Base-by-base conservation (phyloP, 2,888 invertebrate genomes). In the Agonopterix arenella region DNA sequence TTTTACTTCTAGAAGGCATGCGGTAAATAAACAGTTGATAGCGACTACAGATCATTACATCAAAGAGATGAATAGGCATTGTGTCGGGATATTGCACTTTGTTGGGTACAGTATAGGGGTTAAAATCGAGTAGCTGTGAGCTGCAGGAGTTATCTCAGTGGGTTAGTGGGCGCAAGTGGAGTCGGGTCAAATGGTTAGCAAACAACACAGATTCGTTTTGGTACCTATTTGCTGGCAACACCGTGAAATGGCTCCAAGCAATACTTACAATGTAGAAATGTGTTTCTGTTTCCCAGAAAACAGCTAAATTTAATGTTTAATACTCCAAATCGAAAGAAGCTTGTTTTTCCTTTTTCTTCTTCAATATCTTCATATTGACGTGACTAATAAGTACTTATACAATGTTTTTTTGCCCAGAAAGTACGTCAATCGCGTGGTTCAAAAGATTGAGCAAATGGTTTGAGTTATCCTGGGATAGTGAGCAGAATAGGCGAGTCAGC, bases 11-110 rank as follows among this genome's bases (percentile, higher is more conserved):
- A 61, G 67, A 65, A 62, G 62, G 59, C 64, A 56, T 68, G 68
- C 76, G 75, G 80, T 84, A 85, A 85, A 86, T 84, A 85, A 88
- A 88, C 84, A 85, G 81, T 84, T 80, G 84, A 85, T 84, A 84
- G 78, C 72, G 73, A 79, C 83, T 80, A 81, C 80, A 83, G 83
- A 82, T 84, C 78, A 83, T 84, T 83, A 81, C 80, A 83, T 80
- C 78, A 76, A 80, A 77, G 74, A 79, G 76, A 78, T 82, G 76
- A 78, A 77, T 70, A 70, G 64, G 59, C 60, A 65, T 73, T 77
- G 72, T 71, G 54, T 66, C 59, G 64, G 70, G 76, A 82, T 70
- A 82, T 72, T 78, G 70, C 66, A 76, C 82, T 77, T 65, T 84
- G 70, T 54, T 37, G 5, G 0, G 36, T 49, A 55, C 49, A 49